Percentiles rank a stretch among this genome's conserved stretches.
These are phyloP conservation scores for Sciurus vulgaris DNA, from an alignment of 2,797 vertebrate genomes.

Conservation along the genomic window DNA sequence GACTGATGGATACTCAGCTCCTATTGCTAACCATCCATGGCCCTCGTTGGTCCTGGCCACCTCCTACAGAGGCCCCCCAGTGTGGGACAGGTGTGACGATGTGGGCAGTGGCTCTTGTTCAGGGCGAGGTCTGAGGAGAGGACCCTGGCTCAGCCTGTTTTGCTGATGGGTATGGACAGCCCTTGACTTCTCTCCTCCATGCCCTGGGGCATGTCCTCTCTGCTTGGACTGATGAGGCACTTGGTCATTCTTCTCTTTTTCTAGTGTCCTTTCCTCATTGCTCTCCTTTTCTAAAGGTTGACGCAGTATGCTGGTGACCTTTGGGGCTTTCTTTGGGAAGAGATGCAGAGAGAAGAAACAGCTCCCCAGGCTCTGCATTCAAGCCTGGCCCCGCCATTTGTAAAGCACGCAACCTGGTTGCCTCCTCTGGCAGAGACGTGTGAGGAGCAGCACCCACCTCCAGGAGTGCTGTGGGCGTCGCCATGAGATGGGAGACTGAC, in stretches of 20 bases:
- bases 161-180: neutral
- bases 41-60: neutral
- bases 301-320: neutral
- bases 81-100: neutral
- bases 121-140: neutral
- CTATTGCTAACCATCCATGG: neutral
- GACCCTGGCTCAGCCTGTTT: neutral
- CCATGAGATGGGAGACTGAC: neutral
- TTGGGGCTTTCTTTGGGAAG: neutral
- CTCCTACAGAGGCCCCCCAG: neutral
- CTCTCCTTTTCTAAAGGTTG: neutral
- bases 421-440: neutral
- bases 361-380: neutral
- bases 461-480: too few species aligned
- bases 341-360: neutral
- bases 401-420: neutral
- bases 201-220: neutral
- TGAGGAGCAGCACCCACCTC: neutral
- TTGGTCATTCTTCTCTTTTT: neutral
- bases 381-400: neutral
- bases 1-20: too few species aligned
- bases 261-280: neutral
- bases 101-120: neutral
- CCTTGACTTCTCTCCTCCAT: neutral
- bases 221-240: neutral